phyloP scores from a whole-genome alignment of 2,888 invertebrate species.

The Hirtodrosophila trivittata region DNA sequence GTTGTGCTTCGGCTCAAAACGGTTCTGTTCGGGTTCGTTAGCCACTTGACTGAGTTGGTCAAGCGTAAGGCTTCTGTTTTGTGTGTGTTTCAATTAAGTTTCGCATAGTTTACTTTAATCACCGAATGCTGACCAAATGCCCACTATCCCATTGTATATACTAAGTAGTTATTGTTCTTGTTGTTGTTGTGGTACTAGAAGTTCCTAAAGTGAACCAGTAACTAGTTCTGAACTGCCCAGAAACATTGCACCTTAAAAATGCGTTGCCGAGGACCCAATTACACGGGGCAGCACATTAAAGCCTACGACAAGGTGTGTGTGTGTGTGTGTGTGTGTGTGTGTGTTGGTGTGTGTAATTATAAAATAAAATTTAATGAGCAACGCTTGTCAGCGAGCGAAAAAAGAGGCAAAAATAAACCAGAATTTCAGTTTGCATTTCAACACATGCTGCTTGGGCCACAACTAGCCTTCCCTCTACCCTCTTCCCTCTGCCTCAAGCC shows the following conservation, averaged over 20 bases:
- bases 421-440: slow-evolving; percentile 65
- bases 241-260: slow-evolving; percentile 29
- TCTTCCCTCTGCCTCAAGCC: not conserved
- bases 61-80: slow-evolving; percentile 54
- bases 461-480: not conserved
- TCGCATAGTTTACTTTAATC: slow-evolving; percentile 76
- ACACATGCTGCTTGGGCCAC: slow-evolving; percentile 59
- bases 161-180: slow-evolving; percentile 7
- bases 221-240: slow-evolving; percentile 33
- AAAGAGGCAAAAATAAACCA: slow-evolving; percentile 33
- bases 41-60: slow-evolving; percentile 53
- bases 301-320: slow-evolving; percentile 33
- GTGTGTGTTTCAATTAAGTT: slow-evolving; percentile 70
- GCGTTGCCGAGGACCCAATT: slow-evolving; percentile 64
- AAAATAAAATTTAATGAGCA: slow-evolving; percentile 79
- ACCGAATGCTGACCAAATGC: slow-evolving; percentile 54
- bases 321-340: slow-evolving; percentile 37
- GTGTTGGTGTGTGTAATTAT: slow-evolving; percentile 75
- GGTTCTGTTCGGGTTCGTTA: slow-evolving; percentile 39
- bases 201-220: slow-evolving; percentile 13
- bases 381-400: slow-evolving; percentile 62
- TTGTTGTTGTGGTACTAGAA: slow-evolving; percentile 21
- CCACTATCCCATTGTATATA: slow-evolving; percentile 3
- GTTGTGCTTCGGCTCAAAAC: slow-evolving; percentile 49
- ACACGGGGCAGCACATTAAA: slow-evolving; percentile 67